phyloP scores from a whole-genome alignment of 2,797 vertebrate species.

The Rhinogobio ventralis region DNA sequence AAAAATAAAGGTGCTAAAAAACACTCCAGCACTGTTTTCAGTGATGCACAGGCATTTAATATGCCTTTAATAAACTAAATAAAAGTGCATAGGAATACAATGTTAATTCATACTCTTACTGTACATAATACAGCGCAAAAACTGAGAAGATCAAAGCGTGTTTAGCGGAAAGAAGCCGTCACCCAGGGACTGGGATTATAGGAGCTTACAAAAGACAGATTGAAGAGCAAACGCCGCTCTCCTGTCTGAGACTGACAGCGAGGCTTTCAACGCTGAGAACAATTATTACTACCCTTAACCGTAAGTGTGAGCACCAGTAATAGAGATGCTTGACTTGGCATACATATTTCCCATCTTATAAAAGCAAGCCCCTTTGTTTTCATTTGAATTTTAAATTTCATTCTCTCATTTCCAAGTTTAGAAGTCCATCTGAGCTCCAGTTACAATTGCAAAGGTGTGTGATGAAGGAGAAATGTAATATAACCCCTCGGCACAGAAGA shows the following conservation, averaged over 20 bases:
- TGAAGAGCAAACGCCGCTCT: neutral
- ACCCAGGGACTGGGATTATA: slow-evolving; percentile 2
- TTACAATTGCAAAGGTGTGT: neutral
- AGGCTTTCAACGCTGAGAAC: neutral
- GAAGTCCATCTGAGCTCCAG: neutral
- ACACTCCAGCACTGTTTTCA: neutral
- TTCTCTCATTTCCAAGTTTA: neutral
- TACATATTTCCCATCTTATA: neutral
- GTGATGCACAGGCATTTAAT: neutral
- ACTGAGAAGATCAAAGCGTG: slow-evolving; percentile 4
- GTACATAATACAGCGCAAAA: neutral
- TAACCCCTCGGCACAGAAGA: neutral
- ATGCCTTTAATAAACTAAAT: neutral
- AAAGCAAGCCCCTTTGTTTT: neutral
- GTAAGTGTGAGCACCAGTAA: neutral
- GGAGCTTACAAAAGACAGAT: slow-evolving; percentile 10
- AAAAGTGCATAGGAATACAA: slow-evolving; percentile 3
- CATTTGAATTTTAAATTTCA: no score
- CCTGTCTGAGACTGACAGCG: neutral
- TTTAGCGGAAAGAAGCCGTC: slow-evolving; percentile 10
- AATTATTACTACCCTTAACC: neutral
- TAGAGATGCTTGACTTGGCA: neutral
- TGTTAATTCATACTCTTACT: neutral
- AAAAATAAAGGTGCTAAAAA: neutral
- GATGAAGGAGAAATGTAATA: neutral